phyloP scores from a whole-genome alignment of 2,797 vertebrate species.

The Coluber constrictor region DNA sequence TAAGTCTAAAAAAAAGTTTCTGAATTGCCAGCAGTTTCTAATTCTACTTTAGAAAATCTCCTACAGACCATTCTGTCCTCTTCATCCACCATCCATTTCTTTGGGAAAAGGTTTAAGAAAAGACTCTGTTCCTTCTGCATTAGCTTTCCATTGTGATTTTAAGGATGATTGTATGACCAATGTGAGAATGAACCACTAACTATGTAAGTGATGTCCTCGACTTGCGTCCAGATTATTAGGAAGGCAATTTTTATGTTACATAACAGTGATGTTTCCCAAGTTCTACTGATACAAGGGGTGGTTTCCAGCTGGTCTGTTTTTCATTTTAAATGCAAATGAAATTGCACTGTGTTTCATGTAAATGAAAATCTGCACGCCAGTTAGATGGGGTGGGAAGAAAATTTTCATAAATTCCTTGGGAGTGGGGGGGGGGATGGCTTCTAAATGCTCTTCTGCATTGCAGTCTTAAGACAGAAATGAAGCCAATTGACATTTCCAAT shows the following conservation, averaged over 20 bases:
- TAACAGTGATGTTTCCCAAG: neutral
- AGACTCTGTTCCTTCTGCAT: neutral
- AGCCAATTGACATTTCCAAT: neutral
- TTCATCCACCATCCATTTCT: neutral
- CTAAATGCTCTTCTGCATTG: neutral
- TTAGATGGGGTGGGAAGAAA: neutral
- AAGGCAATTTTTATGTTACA: neutral
- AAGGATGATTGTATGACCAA: neutral
- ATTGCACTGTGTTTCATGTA: neutral
- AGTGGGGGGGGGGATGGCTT: neutral
- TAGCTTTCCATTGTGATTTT: neutral
- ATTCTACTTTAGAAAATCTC: neutral
- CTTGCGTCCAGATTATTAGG: neutral
- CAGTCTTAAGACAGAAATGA: neutral
- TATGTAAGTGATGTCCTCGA: neutral
- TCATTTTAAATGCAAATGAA: neutral
- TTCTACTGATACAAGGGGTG: neutral
- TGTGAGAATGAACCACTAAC: neutral
- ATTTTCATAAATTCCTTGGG: neutral
- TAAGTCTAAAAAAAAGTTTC: neutral
- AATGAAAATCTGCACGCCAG: neutral
- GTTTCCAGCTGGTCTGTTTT: neutral
- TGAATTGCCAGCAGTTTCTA: conserved; percentile 20
- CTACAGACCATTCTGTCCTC: neutral
- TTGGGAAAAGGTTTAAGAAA: neutral